phyloP scores from a whole-genome alignment of 2,113 vertebrate genomes.

The Seriola dumerili region DNA sequence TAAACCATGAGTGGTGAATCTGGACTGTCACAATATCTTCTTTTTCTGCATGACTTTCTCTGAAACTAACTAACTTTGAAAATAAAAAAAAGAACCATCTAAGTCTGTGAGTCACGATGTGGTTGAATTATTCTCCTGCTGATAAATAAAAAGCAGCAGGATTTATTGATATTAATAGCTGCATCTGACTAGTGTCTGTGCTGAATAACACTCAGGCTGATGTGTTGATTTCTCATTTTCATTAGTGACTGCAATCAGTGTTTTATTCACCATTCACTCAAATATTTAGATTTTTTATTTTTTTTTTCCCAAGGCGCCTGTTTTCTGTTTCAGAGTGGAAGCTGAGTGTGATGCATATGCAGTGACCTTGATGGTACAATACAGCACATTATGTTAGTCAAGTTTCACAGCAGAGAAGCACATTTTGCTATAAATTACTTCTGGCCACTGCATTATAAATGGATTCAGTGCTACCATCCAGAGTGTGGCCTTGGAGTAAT shows the following conservation, averaged over 20 bases:
- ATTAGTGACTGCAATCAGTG: not conserved
- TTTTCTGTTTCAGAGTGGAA: not conserved
- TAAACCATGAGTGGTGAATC: not conserved
- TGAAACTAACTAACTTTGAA: not conserved
- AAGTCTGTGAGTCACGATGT: not conserved
- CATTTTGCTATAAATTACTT: constrained; percentile 62
- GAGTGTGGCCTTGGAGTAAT: constrained; percentile 57
- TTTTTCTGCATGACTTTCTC: not conserved
- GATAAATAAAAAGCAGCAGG: constrained; percentile 3
- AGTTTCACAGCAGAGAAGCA: constrained; percentile 48
- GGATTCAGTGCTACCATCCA: constrained; percentile 40
- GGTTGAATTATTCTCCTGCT: not conserved
- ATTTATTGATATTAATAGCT: not conserved
- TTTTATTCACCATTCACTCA: not conserved
- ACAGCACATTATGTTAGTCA: constrained; percentile 49
- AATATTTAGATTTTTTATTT: constrained; percentile 10
- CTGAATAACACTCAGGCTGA: not conserved
- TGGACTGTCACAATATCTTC: not conserved
- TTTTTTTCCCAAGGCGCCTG: not conserved
- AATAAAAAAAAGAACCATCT: not conserved
- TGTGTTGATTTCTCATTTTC: constrained; percentile 13
- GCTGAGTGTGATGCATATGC: not conserved
- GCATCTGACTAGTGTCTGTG: not conserved
- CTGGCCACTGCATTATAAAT: constrained; percentile 54
- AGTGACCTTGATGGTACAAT: constrained; percentile 15